Evolutionary conservation across 2,888 invertebrate genomes (phyloP), one percentile per base, ranked within the genome.

Genomic region (Stegophylla sp.): DNA sequence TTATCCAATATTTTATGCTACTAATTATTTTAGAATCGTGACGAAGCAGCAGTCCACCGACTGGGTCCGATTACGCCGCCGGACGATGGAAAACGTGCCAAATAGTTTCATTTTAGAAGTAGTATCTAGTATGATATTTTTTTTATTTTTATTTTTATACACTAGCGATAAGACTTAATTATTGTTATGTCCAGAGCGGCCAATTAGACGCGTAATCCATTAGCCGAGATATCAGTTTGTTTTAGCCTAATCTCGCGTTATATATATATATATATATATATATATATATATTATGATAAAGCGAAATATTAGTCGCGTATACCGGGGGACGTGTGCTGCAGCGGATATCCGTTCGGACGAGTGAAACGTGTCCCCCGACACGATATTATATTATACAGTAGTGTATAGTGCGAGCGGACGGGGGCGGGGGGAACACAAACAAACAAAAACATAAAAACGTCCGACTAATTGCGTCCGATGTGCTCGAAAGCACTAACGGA

Each of bases 251-350:
- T 10, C 9, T 12, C 12, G 13, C 3, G 26, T 45, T 59, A 45
- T 45, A n/a, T n/a, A n/a, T n/a, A n/a, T n/a, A n/a, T n/a, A n/a
- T n/a, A n/a, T n/a, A n/a, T n/a, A n/a, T n/a, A n/a, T n/a, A n/a
- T n/a, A n/a, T n/a, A n/a, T n/a, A n/a, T n/a, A n/a, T 59, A 12
- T 34, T 5, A 3, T 34, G 7, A 34, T 56, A 56, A 26, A 43
- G 17, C 59, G 59, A 73, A 73, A 73, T 73, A 73, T 59, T 73
- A 73, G 59, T 59, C 43, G 56, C 45, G n/a, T 20, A 9, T 56
- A n/a, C 17, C 26, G n/a, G n/a, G n/a, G n/a, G n/a, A n/a, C n/a
- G 59, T 59, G 59, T 26, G 59, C 72, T n/a, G n/a, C n/a, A n/a
- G n/a, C 20, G 53, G 23, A 71, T 71, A 71, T 71, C 41, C 34